phyloP scores from a whole-genome alignment of 2,797 vertebrate species.

The Agapornis canus region DNA sequence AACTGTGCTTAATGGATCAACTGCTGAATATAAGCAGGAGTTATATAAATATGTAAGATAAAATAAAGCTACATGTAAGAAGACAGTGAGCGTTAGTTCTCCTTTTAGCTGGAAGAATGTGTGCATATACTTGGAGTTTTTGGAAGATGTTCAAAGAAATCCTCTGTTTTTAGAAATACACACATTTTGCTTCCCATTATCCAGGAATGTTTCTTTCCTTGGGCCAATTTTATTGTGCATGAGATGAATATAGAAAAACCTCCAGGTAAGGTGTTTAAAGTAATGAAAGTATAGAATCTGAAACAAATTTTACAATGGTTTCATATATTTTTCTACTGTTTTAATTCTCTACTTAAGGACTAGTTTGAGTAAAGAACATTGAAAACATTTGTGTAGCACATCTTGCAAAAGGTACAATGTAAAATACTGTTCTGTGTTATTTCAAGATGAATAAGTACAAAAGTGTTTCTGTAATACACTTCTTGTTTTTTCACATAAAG shows the following conservation, averaged over 20 bases:
- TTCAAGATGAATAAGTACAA: constrained; percentile 6
- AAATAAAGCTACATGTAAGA: constrained; percentile 14
- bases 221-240: constrained; percentile 45
- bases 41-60: not conserved
- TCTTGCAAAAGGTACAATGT: constrained; percentile 7
- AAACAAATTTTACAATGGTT: not conserved
- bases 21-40: not conserved
- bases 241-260: constrained; percentile 30
- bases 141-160: constrained; percentile 55
- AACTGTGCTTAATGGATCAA: not conserved
- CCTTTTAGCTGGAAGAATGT: not conserved
- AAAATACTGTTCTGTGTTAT: constrained; percentile 26
- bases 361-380: constrained; percentile 9
- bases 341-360: not conserved
- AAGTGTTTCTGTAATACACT: not conserved
- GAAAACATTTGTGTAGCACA: constrained; percentile 8
- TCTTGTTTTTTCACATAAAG: not conserved
- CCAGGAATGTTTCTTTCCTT: constrained; percentile 68
- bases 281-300: constrained; percentile 1
- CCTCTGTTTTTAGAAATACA: constrained; percentile 41
- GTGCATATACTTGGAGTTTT: not conserved
- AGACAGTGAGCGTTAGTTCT: not conserved
- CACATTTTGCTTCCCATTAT: constrained; percentile 55
- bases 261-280: constrained; percentile 44
- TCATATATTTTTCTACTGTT: constrained; percentile 6